Evolutionary conservation across 1,140 invertebrate genomes (phyloP).

Genomic region (Phortica variegata): DNA sequence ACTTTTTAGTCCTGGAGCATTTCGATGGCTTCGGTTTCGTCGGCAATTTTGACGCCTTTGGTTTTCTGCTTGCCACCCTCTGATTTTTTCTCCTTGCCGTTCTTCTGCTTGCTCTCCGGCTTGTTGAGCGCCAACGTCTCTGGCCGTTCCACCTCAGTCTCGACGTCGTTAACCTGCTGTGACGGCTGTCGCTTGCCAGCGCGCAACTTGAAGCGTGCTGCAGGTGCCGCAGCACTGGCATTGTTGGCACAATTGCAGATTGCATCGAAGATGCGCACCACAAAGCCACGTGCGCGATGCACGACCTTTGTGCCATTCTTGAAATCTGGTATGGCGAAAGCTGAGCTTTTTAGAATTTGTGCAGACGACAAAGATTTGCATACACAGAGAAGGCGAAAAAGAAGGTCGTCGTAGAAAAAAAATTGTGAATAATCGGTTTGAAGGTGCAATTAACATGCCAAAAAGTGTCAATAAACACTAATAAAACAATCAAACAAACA

Average conservation of each 20-base stretch:
- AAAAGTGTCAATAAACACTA: no score
- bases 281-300: slow-evolving; percentile 61
- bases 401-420: slow-evolving; percentile 1
- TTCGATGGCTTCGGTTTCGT: slow-evolving; percentile 19
- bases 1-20: slow-evolving; percentile 16
- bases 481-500: no score
- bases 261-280: slow-evolving; percentile 63
- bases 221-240: slow-evolving; percentile 59
- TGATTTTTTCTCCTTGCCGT: slow-evolving; percentile 31
- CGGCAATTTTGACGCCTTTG: slow-evolving; percentile 42
- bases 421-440: no score
- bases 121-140: slow-evolving; percentile 30
- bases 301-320: slow-evolving; percentile 62
- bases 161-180: slow-evolving; percentile 11
- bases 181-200: slow-evolving; percentile 32
- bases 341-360: slow-evolving; percentile 36
- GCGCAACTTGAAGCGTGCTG: slow-evolving; percentile 45
- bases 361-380: background rate
- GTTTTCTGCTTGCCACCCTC: slow-evolving; percentile 35
- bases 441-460: no score
- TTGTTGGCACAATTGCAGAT: slow-evolving; percentile 65
- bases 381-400: slow-evolving; percentile 11
- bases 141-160: slow-evolving; percentile 8
- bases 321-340: slow-evolving; percentile 57
- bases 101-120: no score